phyloP scores from a whole-genome alignment of 2,888 invertebrate genomes.

The Plebejus argus region DNA sequence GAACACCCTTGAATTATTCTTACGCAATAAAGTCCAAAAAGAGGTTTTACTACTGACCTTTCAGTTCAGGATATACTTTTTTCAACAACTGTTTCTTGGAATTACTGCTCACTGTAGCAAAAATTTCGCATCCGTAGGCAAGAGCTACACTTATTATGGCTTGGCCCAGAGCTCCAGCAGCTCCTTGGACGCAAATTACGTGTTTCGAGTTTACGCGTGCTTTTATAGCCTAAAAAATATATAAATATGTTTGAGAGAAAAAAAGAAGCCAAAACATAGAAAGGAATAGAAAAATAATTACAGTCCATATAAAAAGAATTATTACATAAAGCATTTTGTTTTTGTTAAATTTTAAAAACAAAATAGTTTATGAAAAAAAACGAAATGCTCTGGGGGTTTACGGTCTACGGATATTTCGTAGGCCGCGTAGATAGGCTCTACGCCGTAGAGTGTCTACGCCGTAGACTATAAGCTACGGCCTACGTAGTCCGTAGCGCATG shows the following conservation, averaged over 20 bases:
- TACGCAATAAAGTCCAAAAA: neutral
- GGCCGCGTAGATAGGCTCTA: neutral
- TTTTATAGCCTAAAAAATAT: conserved; percentile 9
- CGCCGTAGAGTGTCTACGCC: neutral
- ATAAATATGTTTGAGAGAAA: too few relatives aligned
- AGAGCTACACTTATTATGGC: conserved; percentile 6
- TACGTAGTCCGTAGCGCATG: neutral
- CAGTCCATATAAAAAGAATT: too few relatives aligned
- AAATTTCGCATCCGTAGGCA: conserved; percentile 44
- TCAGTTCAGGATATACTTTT: conserved; percentile 52
- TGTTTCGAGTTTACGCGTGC: neutral
- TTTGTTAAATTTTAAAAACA: neutral
- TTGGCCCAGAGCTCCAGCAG: conserved; percentile 22
- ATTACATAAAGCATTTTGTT: too few relatives aligned
- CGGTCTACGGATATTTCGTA: too few relatives aligned
- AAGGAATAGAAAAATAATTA: too few relatives aligned
- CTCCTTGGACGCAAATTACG: conserved; percentile 17
- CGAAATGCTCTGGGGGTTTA: too few relatives aligned
- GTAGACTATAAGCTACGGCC: neutral
- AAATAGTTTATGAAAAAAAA: neutral
- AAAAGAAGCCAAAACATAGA: too few relatives aligned
- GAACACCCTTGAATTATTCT: too few relatives aligned
- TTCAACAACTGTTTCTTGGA: conserved; percentile 51
- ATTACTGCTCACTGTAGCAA: conserved; percentile 52
- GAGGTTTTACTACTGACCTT: conserved; percentile 46